Evolutionary conservation across 1,140 invertebrate genomes (phyloP), one percentile per base, ranked within the genome.

Genomic region (Megalopta genalis): DNA sequence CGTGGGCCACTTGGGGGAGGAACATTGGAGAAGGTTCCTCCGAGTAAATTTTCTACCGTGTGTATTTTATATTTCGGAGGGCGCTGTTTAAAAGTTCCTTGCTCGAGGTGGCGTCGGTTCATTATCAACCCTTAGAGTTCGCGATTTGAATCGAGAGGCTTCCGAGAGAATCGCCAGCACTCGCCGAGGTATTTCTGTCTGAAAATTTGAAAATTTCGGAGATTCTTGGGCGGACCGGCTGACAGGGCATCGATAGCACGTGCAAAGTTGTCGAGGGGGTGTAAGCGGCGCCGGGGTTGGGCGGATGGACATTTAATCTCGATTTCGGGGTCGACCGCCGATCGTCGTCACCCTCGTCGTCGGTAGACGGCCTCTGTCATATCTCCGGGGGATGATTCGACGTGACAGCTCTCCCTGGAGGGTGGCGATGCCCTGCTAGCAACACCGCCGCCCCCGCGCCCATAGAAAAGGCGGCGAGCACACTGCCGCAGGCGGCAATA

Each of bases 311-410:
- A 90, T 91, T 91, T 91, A 91, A 91, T 91, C 90, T 91, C 90
- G 89, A 91, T 91, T 91, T 91, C 87, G 88, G 87, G 86, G 88
- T 90, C 89, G 86, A 84, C 72, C 82, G 85, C 73, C 87, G 84
- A 83, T 86, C 64, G 78, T 69, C 82, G 75, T 71, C 75, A 86
- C 87, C 90, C 89, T 88, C 67, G 81, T 73, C 77, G 60, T 81
- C 65, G 49, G 62, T 76, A 60, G 87, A 85, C 89, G 89, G 83
- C 87, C 84, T 80, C 86, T 90, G 90, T 90, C 90, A 91, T 91
- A 91, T 91, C 90, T 90, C 87, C 83, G 67, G 81, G 90, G 88
- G 86, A 91, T 91, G 90, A 91, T 91, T 91, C 90, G 88, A 90
- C 87, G 87, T 91, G 90, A 91, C 90, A 90, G 89, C 89, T 90